Percentiles rank a stretch among this genome's conserved stretches.
Conservation (phyloP, 37 sponge, comb jelly and placozoan species). For the Amphimedon queenslandica region DNA sequence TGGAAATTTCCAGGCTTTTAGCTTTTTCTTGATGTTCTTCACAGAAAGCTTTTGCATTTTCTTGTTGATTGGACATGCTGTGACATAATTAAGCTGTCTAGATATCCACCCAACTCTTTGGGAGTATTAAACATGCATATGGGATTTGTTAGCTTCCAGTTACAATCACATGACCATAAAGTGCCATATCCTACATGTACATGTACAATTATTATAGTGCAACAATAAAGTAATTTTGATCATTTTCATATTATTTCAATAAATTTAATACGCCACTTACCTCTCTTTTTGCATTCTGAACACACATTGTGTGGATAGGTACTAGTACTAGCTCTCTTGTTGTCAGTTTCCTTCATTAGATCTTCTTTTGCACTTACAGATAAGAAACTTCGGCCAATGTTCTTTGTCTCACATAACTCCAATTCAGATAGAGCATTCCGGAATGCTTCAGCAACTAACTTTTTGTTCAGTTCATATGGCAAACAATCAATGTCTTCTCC, state of each 20-base stretch:
- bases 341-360: slow-evolving; percentile 2
- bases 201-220: neutral
- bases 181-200: neutral
- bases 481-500: neutral
- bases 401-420: neutral
- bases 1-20: neutral
- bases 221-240: neutral
- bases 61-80: neutral
- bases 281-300: slow-evolving; percentile 10
- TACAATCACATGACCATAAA: slow-evolving; percentile 4
- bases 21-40: neutral
- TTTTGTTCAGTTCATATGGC: slow-evolving; percentile 1
- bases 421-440: neutral
- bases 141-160: slow-evolving; percentile 9
- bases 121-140: too few relatives aligned
- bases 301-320: slow-evolving; percentile 9
- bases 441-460: slow-evolving; percentile 9
- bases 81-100: too few relatives aligned
- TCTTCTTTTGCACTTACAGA: too few relatives aligned
- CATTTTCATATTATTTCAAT: too few relatives aligned
- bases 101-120: slow-evolving; percentile 1
- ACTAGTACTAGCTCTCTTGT: neutral
- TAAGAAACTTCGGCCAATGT: neutral
- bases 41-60: neutral
- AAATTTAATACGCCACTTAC: neutral